A percentile compares a stretch with the other conserved stretches of the same genome.
These are phyloP conservation scores for Rhimphoctona megacephalus DNA, from an alignment of 2,888 invertebrate genomes.

Conservation along the genomic window DNA sequence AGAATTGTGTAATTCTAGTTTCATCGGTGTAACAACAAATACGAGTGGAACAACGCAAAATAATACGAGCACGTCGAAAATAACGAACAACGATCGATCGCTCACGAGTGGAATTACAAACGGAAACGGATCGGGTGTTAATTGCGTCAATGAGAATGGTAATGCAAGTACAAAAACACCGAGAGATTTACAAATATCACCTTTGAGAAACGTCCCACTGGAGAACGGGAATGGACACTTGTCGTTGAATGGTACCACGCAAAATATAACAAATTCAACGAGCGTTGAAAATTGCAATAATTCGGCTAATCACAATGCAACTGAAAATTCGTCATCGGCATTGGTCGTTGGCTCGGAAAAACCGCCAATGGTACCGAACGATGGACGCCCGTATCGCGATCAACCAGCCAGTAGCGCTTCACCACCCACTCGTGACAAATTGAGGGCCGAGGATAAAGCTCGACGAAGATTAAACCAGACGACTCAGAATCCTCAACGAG, in stretches of 20 bases:
- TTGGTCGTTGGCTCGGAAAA: slow-evolving; percentile 75
- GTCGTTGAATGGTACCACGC: slow-evolving; percentile 66
- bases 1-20: slow-evolving; percentile 57
- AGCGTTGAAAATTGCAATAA: slow-evolving; percentile 39
- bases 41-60: slow-evolving; percentile 34
- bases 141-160: slow-evolving; percentile 70
- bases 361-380: slow-evolving; percentile 79
- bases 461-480: slow-evolving; percentile 83
- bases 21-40: slow-evolving; percentile 18
- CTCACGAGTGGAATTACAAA: slow-evolving; percentile 70
- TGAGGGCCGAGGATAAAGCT: slow-evolving; percentile 91
- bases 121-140: slow-evolving; percentile 71
- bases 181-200: slow-evolving; percentile 70
- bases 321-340: slow-evolving; percentile 65
- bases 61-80: slow-evolving; percentile 83
- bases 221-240: slow-evolving; percentile 75
- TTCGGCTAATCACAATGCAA: neutral
- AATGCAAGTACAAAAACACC: slow-evolving; percentile 60
- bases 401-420: slow-evolving; percentile 92
- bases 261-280: slow-evolving; percentile 28
- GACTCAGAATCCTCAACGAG: slow-evolving; percentile 40
- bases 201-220: slow-evolving; percentile 71
- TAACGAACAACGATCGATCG: slow-evolving; percentile 82
- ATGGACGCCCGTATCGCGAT: slow-evolving; percentile 87
- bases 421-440: slow-evolving; percentile 92